A percentile compares a stretch with the other conserved stretches of the same genome.
Conservation (phyloP, 2,797 vertebrate genomes). For the Danionella dracula region DNA sequence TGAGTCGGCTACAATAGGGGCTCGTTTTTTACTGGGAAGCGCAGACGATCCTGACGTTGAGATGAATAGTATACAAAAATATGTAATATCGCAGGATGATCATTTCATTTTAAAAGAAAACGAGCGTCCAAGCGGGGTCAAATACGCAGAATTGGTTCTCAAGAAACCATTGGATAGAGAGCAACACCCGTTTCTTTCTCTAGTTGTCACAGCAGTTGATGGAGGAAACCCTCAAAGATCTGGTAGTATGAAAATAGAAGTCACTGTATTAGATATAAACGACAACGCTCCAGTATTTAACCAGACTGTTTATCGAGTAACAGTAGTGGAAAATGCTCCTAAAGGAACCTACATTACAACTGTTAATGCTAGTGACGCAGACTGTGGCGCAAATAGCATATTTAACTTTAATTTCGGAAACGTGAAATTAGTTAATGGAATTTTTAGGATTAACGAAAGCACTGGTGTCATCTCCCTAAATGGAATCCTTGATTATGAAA, state of each 20-base stretch:
- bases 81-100: conserved; percentile 14
- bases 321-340: conserved; percentile 43
- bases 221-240: conserved; percentile 52
- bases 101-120: conserved; percentile 43
- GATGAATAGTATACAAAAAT: conserved; percentile 15
- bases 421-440: background rate
- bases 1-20: conserved; percentile 29
- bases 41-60: conserved; percentile 42
- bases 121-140: conserved; percentile 19
- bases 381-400: conserved; percentile 53
- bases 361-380: conserved; percentile 59
- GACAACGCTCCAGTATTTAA: conserved; percentile 57
- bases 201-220: conserved; percentile 51
- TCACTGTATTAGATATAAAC: conserved; percentile 45
- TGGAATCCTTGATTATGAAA: conserved; percentile 31
- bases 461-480: conserved; percentile 14
- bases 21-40: conserved; percentile 35
- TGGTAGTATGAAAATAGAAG: conserved; percentile 46
- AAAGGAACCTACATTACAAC: conserved; percentile 32
- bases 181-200: conserved; percentile 14
- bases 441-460: conserved; percentile 14
- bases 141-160: conserved; percentile 51
- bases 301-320: conserved; percentile 48
- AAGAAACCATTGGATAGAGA: conserved; percentile 52
- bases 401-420: conserved; percentile 18